Evolutionary conservation across 2,888 invertebrate genomes (phyloP), one percentile per base, ranked within the genome.

Genomic region (Leptopterna dolabrata): DNA sequence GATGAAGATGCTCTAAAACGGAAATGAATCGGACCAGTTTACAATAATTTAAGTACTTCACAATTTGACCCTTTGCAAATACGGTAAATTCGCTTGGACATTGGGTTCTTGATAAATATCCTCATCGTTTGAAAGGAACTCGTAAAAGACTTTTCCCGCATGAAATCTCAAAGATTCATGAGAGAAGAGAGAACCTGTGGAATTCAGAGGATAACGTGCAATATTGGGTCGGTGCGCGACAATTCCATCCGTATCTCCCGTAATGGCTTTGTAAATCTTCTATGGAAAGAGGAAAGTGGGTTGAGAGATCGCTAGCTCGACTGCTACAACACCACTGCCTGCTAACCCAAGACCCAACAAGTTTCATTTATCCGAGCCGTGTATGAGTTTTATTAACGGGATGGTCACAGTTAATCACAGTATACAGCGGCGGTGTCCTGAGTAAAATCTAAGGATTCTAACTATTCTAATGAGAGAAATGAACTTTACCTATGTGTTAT

Each of bases 181-280:
- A 24, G 24, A 13, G 63, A 63, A 24, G 51, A 36, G 63, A 63
- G 63, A 24, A 63, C 63, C 63, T 63, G 63, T 63, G 63, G 63
- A 24, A 63, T 24, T 63, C 63, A 0, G 63, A 24, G 63, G 63
- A 24, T 63, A 63, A 63, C 24, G 63, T 24, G 63, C 63, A 63
- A 63, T 63, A 63, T 4, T 9, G 19, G 63, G 63, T 19, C 19
- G 63, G 9, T 24, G 9, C 63, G 63, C 63, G 63, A 63, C 63
- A 63, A 63, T 63, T n/a, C 63, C 63, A 63, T 63, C 24, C 63
- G 63, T 63, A 63, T 63, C 24, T 63, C 24, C 24, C 27, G 63
- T 63, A 63, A 63, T 63, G 63, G 63, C 24, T 63, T 63, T 63
- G 63, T 63, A 63, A 63, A 63, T 63, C 63, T 63, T 63, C 63